Evolutionary conservation across 2,113 vertebrate species (phyloP).

Genomic region (Propithecus coquereli): DNA sequence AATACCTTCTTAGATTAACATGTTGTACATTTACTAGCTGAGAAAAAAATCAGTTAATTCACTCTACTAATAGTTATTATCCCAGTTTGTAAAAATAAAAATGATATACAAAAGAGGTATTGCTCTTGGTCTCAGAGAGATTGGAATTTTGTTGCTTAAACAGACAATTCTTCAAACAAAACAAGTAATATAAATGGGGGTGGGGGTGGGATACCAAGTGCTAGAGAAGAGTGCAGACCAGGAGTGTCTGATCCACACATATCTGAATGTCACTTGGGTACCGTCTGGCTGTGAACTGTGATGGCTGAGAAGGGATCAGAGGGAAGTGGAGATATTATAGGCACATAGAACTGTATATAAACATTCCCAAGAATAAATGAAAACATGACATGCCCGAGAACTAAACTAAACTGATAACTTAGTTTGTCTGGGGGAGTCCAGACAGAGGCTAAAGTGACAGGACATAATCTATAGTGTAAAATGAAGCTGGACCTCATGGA

Average conservation of each 20-base stretch:
- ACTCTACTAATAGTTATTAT: not conserved
- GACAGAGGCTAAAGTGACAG: not conserved
- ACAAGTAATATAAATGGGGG: not conserved
- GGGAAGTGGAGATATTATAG: not conserved
- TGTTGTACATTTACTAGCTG: not conserved
- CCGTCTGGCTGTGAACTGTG: accelerated
- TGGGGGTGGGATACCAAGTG: accelerated
- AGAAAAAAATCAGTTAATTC: not conserved
- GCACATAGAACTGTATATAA: not conserved
- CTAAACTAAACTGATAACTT: accelerated
- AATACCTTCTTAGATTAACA: not conserved
- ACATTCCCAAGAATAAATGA: not conserved
- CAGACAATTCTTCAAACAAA: not conserved
- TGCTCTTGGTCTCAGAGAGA: not conserved
- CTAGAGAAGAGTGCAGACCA: accelerated
- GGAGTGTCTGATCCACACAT: accelerated
- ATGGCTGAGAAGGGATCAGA: not conserved
- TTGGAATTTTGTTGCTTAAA: not conserved
- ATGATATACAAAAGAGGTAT: not conserved
- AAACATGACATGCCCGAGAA: not conserved
- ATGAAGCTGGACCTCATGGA: not conserved
- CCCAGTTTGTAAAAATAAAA: not conserved
- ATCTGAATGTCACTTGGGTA: accelerated
- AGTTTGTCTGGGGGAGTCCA: accelerated
- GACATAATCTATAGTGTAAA: not conserved